Percentiles rank a stretch among this genome's conserved stretches.
Evolutionary conservation across 2,888 invertebrate species (phyloP).

Genomic region (Amphiduros pacificus): DNA sequence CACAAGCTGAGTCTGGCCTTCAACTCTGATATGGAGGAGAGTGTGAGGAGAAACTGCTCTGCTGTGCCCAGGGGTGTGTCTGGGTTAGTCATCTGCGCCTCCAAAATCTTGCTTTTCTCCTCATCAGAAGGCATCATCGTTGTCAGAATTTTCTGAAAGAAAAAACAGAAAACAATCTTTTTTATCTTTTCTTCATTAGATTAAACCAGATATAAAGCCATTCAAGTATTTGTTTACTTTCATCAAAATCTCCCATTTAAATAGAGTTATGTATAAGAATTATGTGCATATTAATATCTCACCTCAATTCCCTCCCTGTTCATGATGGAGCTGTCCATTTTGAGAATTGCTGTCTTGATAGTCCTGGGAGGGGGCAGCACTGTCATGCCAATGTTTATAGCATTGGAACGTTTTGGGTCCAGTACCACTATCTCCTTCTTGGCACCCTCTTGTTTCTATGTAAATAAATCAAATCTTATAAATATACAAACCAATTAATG

Average conservation of each 20-base stretch:
- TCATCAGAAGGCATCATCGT: constrained; percentile 95
- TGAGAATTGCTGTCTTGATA: constrained; percentile 94
- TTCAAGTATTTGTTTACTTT: too few relatives aligned
- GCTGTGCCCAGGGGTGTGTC: constrained; percentile 88
- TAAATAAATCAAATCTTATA: not conserved
- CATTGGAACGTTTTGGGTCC: constrained; percentile 96
- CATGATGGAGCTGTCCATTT: constrained; percentile 98
- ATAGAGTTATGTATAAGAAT: too few relatives aligned
- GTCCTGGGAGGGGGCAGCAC: constrained; percentile 96
- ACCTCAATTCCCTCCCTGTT: constrained; percentile 96
- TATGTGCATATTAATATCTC: constrained; percentile 29
- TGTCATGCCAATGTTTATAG: constrained; percentile 99
- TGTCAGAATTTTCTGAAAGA: constrained; percentile 81
- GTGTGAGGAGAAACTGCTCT: constrained; percentile 95
- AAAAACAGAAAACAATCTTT: not conserved
- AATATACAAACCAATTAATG: not conserved
- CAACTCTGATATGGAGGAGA: constrained; percentile 93
- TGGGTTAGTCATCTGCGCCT: constrained; percentile 90
- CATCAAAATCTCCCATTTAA: too few relatives aligned
- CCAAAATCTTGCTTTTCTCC: constrained; percentile 92
- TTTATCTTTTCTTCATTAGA: not conserved
- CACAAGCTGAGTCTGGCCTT: constrained; percentile 91
- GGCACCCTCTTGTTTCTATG: constrained; percentile 39
- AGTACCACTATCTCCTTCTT: constrained; percentile 91
- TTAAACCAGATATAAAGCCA: not conserved